Base-by-base conservation (phyloP, 2,113 vertebrate species). In the Centropristis striata region DNA sequence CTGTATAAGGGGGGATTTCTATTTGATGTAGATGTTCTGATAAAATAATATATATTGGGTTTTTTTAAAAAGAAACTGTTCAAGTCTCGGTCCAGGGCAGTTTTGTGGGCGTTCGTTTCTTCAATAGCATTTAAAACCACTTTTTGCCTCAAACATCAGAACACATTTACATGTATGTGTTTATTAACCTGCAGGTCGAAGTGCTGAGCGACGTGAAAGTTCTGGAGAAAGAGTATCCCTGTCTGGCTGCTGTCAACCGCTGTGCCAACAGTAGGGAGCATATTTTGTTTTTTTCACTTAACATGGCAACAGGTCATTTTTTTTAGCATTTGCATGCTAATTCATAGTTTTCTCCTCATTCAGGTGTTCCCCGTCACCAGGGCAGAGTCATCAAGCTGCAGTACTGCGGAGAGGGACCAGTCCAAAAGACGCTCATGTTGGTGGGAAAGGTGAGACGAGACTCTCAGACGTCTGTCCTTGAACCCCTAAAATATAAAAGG, bases 181-280 rank as follows among this genome's bases (percentile, higher is more conserved):
- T 83, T 39, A 14, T 57, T 71, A 2, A 65, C 39, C 59, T 61
- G 2, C 69, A 96, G 95, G 94, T 95, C 36, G 89, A 84, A 1
- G 93, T 95, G 59, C 16, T 94, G 61, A 94, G 92, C 28, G 69
- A 95, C 64, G 36, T 94, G 60, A 85, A 53, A 2, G 58, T 61
- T 9, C 78, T 96, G 75, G 92, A 96, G 92, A 93, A 86, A 10
- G 88, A 94, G 54, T 96, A 95, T 74, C 95, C 95, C 12, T 96
- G 95, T 74, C 85, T 96, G 85, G 94, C 95, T 78, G 95, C 95
- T 4, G 95, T 96, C 68, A 96, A 96, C 88, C 95, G 95, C 75
- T 96, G 95, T 87, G 95, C 95, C 54, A 94, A 88, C 78, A 51
- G 95, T 96, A 90, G 90, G 67, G 0, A 13, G 0, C 54, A 21